Percentiles rank a stretch among this genome's conserved stretches.
Conservation (phyloP, 2,113 vertebrate species). For the Psammodynastes pulverulentus region DNA sequence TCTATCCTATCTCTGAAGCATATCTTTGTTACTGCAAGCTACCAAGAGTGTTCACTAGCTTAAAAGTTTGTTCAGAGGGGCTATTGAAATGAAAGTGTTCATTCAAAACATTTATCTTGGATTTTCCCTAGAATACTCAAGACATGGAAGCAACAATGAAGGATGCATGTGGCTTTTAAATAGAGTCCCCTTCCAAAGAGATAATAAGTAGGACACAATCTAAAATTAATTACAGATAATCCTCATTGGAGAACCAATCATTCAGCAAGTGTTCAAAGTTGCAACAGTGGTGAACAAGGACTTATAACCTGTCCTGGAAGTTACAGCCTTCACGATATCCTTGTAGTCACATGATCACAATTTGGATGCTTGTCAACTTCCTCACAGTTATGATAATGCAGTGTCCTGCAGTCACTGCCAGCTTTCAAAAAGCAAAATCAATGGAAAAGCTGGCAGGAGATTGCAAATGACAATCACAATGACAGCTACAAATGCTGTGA, state of each 20-base stretch:
- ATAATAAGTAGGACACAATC: background rate
- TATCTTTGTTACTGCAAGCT: background rate
- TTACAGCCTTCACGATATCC: too few species aligned
- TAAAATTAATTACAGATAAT: too few species aligned
- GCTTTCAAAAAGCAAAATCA: too few species aligned
- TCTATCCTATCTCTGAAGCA: background rate
- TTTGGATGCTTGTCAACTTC: too few species aligned
- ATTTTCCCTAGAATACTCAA: background rate
- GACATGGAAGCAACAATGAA: background rate
- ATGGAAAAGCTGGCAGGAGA: too few species aligned
- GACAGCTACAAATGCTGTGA: too few species aligned
- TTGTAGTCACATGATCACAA: too few species aligned
- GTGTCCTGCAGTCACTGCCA: too few species aligned
- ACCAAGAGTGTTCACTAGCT: background rate
- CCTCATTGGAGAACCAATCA: too few species aligned
- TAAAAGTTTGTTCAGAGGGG: background rate
- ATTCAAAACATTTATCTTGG: background rate
- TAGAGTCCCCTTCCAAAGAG: background rate
- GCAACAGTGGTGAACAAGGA: background rate
- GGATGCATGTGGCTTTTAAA: background rate
- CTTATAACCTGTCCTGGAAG: too few species aligned
- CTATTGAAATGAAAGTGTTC: background rate
- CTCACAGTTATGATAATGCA: too few species aligned
- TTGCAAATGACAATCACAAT: too few species aligned
- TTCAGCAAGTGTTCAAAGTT: background rate